Conservation (phyloP, 2,888 invertebrate species). For the Zaprionus bogoriensis region DNA sequence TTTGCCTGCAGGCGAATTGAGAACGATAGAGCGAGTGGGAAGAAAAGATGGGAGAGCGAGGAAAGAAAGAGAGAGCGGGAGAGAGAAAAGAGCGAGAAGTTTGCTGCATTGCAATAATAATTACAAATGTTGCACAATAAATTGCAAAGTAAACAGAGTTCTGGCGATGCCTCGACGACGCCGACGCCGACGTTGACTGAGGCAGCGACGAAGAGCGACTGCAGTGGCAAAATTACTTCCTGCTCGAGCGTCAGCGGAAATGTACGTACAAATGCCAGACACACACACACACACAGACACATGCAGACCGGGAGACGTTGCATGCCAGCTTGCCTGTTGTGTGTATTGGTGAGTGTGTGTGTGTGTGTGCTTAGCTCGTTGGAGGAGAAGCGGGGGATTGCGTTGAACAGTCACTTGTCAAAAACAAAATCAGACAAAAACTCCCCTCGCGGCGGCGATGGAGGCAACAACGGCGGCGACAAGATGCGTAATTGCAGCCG, state of each 20-base stretch:
- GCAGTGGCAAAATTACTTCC: constrained; percentile 78
- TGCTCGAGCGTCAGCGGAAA: constrained; percentile 74
- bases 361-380: constrained; percentile 2
- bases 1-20: constrained; percentile 25
- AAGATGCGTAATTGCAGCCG: constrained; percentile 77
- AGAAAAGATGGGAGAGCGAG: constrained; percentile 17
- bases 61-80: constrained; percentile 22
- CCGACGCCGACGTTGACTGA: not conserved
- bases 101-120: constrained; percentile 75
- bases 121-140: constrained; percentile 79
- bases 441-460: constrained; percentile 36
- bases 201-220: constrained; percentile 29
- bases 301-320: constrained; percentile 6
- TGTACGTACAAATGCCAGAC: constrained; percentile 67
- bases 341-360: too few relatives aligned
- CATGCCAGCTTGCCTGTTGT: too few relatives aligned
- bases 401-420: constrained; percentile 71
- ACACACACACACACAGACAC: constrained; percentile 25
- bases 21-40: constrained; percentile 9
- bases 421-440: constrained; percentile 78
- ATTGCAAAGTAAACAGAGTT: constrained; percentile 77
- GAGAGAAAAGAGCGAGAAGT: constrained; percentile 27
- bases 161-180: constrained; percentile 23
- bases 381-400: constrained; percentile 3
- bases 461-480: constrained; percentile 67